Conservation (phyloP, 2,113 vertebrate species). For the Takifugu bimaculatus region DNA sequence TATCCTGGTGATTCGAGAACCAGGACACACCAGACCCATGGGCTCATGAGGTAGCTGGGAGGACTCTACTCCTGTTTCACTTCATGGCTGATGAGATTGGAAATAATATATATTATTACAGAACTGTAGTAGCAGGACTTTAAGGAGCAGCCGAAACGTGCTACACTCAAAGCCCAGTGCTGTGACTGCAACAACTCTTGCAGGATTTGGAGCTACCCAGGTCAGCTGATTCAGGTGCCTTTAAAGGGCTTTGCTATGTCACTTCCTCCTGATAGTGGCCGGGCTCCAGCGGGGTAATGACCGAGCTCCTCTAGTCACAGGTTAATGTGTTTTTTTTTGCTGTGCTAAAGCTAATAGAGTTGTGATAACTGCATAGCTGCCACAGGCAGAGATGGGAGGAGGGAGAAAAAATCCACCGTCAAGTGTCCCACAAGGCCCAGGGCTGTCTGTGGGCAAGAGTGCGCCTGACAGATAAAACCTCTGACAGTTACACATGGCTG, state of each 20-base stretch:
- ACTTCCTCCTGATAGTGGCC: constrained; percentile 2
- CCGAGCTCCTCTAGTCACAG: constrained; percentile 60
- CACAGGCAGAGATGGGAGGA: constrained; percentile 45
- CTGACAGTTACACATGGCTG: constrained; percentile 79
- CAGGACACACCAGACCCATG: no score
- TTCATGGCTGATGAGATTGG: no score
- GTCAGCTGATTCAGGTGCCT: neutral
- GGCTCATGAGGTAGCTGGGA: no score
- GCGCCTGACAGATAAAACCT: constrained; percentile 75
- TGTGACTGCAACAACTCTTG: neutral
- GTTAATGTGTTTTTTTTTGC: constrained; percentile 77
- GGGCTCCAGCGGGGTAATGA: constrained; percentile 61
- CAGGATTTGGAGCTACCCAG: neutral
- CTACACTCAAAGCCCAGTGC: no score
- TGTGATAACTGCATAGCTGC: constrained; percentile 78
- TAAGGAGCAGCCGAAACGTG: no score
- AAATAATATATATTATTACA: no score
- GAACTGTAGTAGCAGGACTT: no score
- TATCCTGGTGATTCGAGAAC: no score
- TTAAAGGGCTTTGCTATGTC: neutral
- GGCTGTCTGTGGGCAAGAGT: constrained; percentile 74
- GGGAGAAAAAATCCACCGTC: constrained; percentile 48
- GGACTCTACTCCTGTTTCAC: no score
- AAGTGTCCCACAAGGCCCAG: constrained; percentile 72
- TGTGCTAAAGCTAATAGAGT: constrained; percentile 76